Conservation (phyloP, 2,797 vertebrate species). For the Mastacembelus armatus region DNA sequence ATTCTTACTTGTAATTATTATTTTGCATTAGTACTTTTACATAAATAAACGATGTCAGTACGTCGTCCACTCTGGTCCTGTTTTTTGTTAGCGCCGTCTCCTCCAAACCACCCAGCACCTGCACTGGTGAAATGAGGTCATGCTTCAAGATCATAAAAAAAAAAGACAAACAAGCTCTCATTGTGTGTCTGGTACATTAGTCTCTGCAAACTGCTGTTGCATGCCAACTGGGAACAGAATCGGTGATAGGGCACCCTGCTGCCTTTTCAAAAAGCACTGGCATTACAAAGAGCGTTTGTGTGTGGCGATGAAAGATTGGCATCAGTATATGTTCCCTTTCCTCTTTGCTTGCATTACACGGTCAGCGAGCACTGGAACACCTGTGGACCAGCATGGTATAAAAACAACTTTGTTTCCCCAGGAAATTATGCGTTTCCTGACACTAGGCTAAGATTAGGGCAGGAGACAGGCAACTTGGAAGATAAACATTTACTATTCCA, state of each 20-base stretch:
- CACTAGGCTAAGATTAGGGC: conserved; percentile 66
- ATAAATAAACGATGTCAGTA: background rate
- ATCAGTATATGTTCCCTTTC: conserved; percentile 51
- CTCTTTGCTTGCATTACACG: conserved; percentile 48
- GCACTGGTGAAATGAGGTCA: conserved; percentile 71
- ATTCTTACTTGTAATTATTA: background rate
- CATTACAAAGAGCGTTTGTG: conserved; percentile 77
- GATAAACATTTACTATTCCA: conserved; percentile 57
- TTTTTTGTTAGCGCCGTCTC: conserved; percentile 55
- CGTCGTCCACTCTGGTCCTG: conserved; percentile 9
- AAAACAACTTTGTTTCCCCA: conserved; percentile 77
- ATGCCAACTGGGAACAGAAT: conserved; percentile 76
- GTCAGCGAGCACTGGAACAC: conserved; percentile 74
- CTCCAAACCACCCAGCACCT: conserved; percentile 70
- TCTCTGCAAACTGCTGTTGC: conserved; percentile 64
- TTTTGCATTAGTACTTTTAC: background rate
- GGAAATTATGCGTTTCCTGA: conserved; percentile 79
- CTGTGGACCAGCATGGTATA: conserved; percentile 76
- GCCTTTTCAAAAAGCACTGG: conserved; percentile 64
- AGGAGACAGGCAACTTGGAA: conserved; percentile 39
- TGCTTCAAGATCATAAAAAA: conserved; percentile 65
- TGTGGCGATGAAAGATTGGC: conserved; percentile 66
- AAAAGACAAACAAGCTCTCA: conserved; percentile 72
- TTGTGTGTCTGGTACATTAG: conserved; percentile 68
- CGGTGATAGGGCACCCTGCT: conserved; percentile 69